Conservation (phyloP, 2,113 vertebrate genomes). For the Mirounga angustirostris region DNA sequence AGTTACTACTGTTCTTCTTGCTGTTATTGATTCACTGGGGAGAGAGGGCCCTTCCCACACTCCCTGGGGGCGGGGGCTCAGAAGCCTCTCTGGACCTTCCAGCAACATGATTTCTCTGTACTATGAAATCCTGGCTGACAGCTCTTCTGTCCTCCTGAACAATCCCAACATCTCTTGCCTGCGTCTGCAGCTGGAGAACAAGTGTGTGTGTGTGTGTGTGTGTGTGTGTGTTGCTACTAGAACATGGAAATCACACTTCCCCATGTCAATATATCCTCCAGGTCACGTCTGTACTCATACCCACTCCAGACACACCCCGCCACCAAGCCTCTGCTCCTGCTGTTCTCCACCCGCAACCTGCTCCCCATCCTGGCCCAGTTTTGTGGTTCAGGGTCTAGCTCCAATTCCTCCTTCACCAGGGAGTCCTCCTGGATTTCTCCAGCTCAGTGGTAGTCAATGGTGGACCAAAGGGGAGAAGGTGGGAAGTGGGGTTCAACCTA, state of each 20-base stretch:
- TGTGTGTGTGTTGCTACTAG: background rate
- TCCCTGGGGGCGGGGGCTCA: background rate
- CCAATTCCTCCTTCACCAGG: background rate
- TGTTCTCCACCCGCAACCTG: background rate
- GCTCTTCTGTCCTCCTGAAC: background rate
- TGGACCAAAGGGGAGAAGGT: background rate
- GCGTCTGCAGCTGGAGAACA: background rate
- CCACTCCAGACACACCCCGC: background rate
- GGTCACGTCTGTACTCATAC: conserved; percentile 54
- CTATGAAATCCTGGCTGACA: background rate
- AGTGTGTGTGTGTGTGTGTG: background rate
- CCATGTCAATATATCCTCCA: background rate
- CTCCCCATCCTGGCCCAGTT: background rate
- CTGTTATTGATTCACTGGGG: background rate
- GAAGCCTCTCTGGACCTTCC: background rate
- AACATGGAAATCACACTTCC: conserved; percentile 37
- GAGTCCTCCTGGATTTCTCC: conserved; percentile 33
- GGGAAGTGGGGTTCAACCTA: background rate
- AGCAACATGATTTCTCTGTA: background rate
- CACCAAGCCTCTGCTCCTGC: background rate
- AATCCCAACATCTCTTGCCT: background rate
- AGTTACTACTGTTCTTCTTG: background rate
- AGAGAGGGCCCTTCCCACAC: background rate
- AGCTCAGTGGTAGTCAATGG: background rate
- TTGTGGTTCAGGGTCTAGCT: background rate